A percentile compares a stretch with the other conserved stretches of the same genome.
These are phyloP conservation scores for Tachycineta bicolor DNA, from an alignment of 2,113 vertebrate species.

Conservation along the genomic window DNA sequence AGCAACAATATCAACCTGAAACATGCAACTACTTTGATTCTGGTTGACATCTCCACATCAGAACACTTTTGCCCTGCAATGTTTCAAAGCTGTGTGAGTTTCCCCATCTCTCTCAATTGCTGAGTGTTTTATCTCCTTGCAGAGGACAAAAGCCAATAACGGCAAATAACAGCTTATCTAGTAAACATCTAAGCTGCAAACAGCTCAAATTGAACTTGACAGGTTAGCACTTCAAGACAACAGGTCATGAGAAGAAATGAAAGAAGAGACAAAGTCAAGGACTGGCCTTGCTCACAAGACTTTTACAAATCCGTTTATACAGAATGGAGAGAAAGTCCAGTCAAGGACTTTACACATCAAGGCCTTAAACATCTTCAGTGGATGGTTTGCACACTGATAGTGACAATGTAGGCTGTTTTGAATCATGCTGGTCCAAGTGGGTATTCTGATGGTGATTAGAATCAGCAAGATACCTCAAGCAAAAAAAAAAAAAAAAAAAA, in stretches of 20 bases:
- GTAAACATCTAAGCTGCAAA: not conserved
- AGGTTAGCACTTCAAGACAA: not conserved
- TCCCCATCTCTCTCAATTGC: not conserved
- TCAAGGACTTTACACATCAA: not conserved
- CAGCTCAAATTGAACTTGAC: not conserved
- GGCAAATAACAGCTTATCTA: not conserved
- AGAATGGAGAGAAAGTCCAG: not conserved
- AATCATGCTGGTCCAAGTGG: not conserved
- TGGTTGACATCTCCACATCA: not conserved
- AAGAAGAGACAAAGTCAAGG: not conserved
- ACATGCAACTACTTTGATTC: not conserved
- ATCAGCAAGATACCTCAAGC: not conserved
- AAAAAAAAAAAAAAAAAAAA: not conserved
- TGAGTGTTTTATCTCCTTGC: not conserved
- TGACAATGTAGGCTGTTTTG: not conserved
- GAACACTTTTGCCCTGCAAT: rapidly evolving
- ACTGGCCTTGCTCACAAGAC: not conserved
- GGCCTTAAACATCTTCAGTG: not conserved
- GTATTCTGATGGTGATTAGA: not conserved
- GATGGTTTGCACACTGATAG: not conserved
- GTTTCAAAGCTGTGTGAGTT: not conserved
- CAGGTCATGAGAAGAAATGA: not conserved
- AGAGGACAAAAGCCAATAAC: not conserved
- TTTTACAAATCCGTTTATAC: not conserved
- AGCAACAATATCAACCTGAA: not conserved